phyloP scores from a whole-genome alignment of 2,797 vertebrate species.

The Trachurus trachurus region DNA sequence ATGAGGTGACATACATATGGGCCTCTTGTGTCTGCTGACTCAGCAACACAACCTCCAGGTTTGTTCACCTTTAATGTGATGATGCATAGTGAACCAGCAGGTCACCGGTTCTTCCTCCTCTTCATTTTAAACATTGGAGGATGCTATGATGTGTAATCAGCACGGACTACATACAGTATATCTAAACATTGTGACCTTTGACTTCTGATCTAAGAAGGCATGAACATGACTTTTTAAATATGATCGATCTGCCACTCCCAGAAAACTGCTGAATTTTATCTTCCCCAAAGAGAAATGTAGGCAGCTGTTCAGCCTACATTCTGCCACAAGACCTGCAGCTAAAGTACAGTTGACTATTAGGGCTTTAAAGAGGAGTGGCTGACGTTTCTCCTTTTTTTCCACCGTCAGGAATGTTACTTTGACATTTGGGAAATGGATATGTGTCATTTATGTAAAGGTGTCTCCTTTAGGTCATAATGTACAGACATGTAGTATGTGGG shows the following conservation, averaged over 20 bases:
- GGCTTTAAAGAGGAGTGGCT: constrained; percentile 11
- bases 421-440: constrained; percentile 15
- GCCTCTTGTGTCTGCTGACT: constrained; percentile 31
- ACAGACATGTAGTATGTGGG: constrained; percentile 27
- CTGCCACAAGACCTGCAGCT: background rate
- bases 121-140: background rate
- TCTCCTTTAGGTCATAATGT: constrained; percentile 46
- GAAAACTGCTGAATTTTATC: background rate
- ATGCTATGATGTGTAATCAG: background rate
- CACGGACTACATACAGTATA: background rate
- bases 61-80: background rate
- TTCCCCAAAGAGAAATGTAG: background rate
- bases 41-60: background rate
- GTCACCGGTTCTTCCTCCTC: background rate
- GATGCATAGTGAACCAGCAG: background rate
- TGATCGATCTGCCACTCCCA: background rate
- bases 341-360: background rate
- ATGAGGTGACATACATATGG: background rate
- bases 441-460: constrained; percentile 35
- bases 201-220: background rate
- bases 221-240: background rate
- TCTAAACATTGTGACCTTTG: background rate
- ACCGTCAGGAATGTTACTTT: background rate
- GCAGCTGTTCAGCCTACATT: background rate
- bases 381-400: constrained; percentile 8